Evolutionary conservation across 1,140 invertebrate species (phyloP).

Genomic region (Bicyclus anynana): DNA sequence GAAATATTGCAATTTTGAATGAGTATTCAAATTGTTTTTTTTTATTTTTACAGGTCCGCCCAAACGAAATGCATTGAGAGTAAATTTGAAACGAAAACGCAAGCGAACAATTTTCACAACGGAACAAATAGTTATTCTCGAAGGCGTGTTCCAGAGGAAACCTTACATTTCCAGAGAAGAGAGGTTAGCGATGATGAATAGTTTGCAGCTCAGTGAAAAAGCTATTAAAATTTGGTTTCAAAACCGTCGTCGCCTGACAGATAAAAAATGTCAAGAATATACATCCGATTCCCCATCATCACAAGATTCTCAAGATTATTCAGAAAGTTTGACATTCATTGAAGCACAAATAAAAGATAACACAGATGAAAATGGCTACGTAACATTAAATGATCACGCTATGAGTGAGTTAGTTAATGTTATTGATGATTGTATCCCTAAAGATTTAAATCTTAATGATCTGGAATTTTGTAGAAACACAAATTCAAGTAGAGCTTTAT

Average conservation of each 20-base stretch:
- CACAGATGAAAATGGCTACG: constrained; percentile 39
- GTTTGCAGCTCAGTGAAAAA: constrained; percentile 41
- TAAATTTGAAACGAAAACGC: constrained; percentile 35
- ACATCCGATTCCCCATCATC: constrained; percentile 19
- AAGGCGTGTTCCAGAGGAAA: constrained; percentile 41
- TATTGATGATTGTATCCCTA: constrained; percentile 31
- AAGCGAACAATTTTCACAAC: constrained; percentile 46
- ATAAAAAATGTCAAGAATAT: constrained; percentile 31
- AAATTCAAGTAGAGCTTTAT: too few relatives aligned
- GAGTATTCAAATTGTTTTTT: not conserved
- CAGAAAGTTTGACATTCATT: constrained; percentile 29
- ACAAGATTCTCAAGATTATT: constrained; percentile 18
- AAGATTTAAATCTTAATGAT: not conserved
- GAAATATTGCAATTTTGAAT: too few relatives aligned
- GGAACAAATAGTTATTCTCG: constrained; percentile 44
- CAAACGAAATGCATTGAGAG: constrained; percentile 22
- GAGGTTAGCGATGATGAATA: constrained; percentile 30
- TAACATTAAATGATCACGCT: constrained; percentile 37
- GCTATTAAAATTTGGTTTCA: constrained; percentile 58
- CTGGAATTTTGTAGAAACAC: too few relatives aligned
- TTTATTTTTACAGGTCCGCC: constrained; percentile 16
- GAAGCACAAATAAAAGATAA: constrained; percentile 37
- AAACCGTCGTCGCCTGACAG: constrained; percentile 44
- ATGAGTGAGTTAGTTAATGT: constrained; percentile 32
- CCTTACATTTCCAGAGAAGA: constrained; percentile 40